A percentile compares a stretch with the other conserved stretches of the same genome.
These are phyloP conservation scores for Chelonus insularis DNA, from an alignment of 1,140 invertebrate species.

Conservation along the genomic window DNA sequence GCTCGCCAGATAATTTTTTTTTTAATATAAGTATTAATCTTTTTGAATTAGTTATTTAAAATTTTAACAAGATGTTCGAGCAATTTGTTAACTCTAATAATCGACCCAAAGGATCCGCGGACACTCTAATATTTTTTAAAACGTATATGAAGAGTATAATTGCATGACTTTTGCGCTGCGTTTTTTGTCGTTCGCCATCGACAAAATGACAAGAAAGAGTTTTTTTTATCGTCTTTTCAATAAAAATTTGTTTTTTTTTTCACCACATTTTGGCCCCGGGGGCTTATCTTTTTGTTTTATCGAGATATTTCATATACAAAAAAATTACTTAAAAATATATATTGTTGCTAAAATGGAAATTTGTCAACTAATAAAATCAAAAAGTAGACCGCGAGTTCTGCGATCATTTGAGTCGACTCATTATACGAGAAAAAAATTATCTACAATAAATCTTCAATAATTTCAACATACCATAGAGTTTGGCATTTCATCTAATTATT, in stretches of 20 bases:
- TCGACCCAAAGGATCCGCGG: slow-evolving; percentile 16
- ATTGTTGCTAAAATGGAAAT: no score
- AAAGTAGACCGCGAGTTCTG: no score
- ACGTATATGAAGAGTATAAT: background rate
- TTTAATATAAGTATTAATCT: background rate
- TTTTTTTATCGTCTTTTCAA: background rate
- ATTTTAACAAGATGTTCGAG: background rate
- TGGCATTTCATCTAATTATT: no score
- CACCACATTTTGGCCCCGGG: slow-evolving; percentile 1
- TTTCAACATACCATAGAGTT: no score
- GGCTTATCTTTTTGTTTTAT: background rate
- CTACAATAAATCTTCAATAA: no score
- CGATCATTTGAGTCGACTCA: slow-evolving; percentile 19
- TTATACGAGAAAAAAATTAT: slow-evolving; percentile 6
- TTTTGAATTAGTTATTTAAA: background rate
- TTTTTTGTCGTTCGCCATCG: background rate
- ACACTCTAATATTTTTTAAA: background rate
- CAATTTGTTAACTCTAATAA: slow-evolving; percentile 12
- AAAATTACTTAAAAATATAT: no score
- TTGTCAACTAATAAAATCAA: no score
- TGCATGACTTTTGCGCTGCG: background rate
- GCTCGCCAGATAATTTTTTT: no score
- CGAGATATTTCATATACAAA: no score
- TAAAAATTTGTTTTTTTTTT: slow-evolving; percentile 2
- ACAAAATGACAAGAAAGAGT: background rate